Evolutionary conservation across 2,888 invertebrate genomes (phyloP).

Genomic region (Hydrotaea cyrtoneurina): DNA sequence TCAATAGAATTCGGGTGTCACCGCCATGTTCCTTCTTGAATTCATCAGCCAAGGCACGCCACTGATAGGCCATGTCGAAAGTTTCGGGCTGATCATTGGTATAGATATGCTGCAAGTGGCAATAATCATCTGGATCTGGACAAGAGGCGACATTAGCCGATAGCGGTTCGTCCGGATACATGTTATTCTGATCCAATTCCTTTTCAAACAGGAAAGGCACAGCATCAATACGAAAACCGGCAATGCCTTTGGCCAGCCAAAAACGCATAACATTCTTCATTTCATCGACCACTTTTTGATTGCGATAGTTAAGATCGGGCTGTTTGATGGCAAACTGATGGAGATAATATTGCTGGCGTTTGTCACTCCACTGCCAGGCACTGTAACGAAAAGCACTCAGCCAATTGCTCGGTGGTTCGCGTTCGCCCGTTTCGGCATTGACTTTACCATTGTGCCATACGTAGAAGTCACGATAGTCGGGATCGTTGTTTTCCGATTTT

Average conservation of each 20-base stretch:
- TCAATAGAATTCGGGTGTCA: constrained; percentile 82
- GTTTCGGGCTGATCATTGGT: constrained; percentile 84
- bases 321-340: constrained; percentile 85
- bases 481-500: constrained; percentile 84
- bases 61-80: constrained; percentile 83
- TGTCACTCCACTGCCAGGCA: constrained; percentile 85
- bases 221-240: constrained; percentile 89
- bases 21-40: constrained; percentile 78
- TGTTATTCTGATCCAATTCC: constrained; percentile 74
- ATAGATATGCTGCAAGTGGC: constrained; percentile 83
- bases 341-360: constrained; percentile 84
- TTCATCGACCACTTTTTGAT: constrained; percentile 81
- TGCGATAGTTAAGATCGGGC: constrained; percentile 86
- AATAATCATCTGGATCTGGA: constrained; percentile 82
- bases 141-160: constrained; percentile 79
- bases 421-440: constrained; percentile 76
- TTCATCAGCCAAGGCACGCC: constrained; percentile 83
- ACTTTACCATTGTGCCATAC: constrained; percentile 84
- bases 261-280: constrained; percentile 85
- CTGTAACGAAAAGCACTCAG: constrained; percentile 83
- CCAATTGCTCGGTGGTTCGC: constrained; percentile 82
- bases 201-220: constrained; percentile 81
- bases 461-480: constrained; percentile 87
- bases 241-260: constrained; percentile 90
- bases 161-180: constrained; percentile 82